phyloP scores from a whole-genome alignment of 2,113 vertebrate species.

The Petrocephalus zakoni region DNA sequence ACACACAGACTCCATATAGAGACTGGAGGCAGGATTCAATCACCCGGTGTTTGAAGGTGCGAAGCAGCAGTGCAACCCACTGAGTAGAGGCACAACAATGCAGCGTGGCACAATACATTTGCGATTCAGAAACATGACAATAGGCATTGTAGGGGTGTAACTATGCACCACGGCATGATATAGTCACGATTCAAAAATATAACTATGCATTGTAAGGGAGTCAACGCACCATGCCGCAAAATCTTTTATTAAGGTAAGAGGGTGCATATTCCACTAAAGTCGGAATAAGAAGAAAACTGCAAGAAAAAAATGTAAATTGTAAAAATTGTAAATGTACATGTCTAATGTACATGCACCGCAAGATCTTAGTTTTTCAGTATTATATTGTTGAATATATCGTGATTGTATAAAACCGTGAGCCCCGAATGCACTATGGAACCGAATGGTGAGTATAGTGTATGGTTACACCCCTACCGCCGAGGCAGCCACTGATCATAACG shows the following conservation, averaged over 20 bases:
- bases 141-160: no score
- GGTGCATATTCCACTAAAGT: no score
- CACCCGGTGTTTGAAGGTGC: neutral
- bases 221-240: no score
- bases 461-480: neutral
- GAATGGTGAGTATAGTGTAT: neutral
- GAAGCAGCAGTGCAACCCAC: neutral
- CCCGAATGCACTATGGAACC: neutral
- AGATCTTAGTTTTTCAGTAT: neutral
- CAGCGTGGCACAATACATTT: neutral
- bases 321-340: neutral
- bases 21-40: neutral
- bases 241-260: no score
- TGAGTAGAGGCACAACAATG: neutral
- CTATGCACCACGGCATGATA: no score
- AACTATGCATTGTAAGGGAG: no score
- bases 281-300: neutral
- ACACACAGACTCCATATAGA: neutral
- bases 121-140: no score
- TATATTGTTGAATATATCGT: neutral
- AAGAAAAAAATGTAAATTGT: neutral
- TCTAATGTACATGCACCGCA: no score
- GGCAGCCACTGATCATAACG: neutral
- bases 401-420: no score
- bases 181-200: no score